Evolutionary conservation across 2,888 invertebrate genomes (phyloP), one percentile per base, ranked within the genome.

Genomic region (Chironomus tentans): DNA sequence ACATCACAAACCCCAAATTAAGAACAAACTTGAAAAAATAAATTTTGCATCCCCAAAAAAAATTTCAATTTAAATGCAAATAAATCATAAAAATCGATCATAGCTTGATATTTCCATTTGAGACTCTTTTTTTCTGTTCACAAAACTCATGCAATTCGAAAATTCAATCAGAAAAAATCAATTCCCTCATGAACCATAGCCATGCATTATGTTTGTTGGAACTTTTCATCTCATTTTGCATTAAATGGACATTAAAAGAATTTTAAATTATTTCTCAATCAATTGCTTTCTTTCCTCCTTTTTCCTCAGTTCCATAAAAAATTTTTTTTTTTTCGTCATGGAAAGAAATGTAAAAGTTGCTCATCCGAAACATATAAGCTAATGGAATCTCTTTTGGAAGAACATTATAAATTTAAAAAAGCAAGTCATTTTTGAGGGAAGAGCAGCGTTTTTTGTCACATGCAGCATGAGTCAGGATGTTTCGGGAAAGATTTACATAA

Each of bases 41-140:
- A 56, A 38, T 38, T 38, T 38, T 56, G 56, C 18, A 56, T 24
- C 2, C 21, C 21, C 21, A 22, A 28, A 70, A n/a, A 70, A 70
- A 70, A 70, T 70, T n/a, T 48, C 48, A 70, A 70, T 70, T 70
- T 70, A 70, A 70, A 70, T 70, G 70, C 70, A 70, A 70, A 70
- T 21, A 21, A 68, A 46, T 68, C 68, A 28, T 15, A 15, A 48
- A 70, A 65, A 65, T 65, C 13, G 65, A 65, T 65, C 65, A 21
- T 22, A 7, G 18, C 18, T 56, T 56, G 18, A 56, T 18, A 56
- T 65, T 65, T 18, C 65, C 10, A 65, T 65, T 65, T 65, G 18
- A 10, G 21, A 65, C 21, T 12, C n/a, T n/a, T n/a, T 65, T 65
- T 21, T 28, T 28, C 28, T 38, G 38, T 65, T 65, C 24, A 38